Conservation (phyloP, 1,140 invertebrate genomes). For the Episyrphus balteatus region DNA sequence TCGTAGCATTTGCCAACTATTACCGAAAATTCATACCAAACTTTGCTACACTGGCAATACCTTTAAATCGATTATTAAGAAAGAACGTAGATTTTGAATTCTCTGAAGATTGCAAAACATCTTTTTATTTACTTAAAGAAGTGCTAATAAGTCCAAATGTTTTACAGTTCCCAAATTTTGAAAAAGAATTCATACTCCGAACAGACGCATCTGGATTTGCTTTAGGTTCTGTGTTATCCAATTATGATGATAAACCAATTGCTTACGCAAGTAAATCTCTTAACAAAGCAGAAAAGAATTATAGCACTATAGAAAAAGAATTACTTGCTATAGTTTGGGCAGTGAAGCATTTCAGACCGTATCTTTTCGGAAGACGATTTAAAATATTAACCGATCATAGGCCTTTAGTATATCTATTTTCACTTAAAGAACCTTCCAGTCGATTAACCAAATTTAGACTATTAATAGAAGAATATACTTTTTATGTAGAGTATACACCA, state of each 20-base stretch:
- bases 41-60: no score
- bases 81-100: no score
- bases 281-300: constrained; percentile 36
- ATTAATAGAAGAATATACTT: no score
- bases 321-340: constrained; percentile 41
- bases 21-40: constrained; percentile 7
- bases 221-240: no score
- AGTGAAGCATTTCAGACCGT: constrained; percentile 38
- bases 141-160: background rate
- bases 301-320: constrained; percentile 39
- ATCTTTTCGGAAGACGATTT: constrained; percentile 18
- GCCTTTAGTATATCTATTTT: no score
- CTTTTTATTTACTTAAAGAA: constrained; percentile 4
- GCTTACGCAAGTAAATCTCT: constrained; percentile 33
- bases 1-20: background rate
- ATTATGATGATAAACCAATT: constrained; percentile 14
- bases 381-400: background rate
- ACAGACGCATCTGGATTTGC: no score
- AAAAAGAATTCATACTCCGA: no score
- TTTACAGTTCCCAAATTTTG: no score
- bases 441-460: no score
- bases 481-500: no score
- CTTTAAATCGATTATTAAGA: background rate
- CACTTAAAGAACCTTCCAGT: no score
- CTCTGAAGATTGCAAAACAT: constrained; percentile 1